These are phyloP conservation scores for Caloenas nicobarica DNA, from an alignment of 2,113 vertebrate genomes.

Conservation along the genomic window DNA sequence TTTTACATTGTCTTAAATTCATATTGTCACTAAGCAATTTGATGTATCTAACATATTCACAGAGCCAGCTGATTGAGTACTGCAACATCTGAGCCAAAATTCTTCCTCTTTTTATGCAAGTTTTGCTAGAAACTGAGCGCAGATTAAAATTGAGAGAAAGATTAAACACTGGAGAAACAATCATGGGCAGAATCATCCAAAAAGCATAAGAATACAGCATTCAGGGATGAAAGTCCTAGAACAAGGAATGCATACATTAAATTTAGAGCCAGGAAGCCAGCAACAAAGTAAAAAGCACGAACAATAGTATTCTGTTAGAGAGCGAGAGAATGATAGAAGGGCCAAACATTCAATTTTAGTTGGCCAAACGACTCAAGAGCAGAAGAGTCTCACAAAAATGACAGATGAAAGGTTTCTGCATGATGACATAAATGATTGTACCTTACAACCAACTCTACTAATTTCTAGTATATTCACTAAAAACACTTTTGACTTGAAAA, in stretches of 20 bases:
- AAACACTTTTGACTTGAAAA: neutral
- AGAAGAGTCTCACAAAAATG: neutral
- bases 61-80: neutral
- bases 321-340: neutral
- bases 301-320: neutral
- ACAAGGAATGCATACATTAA: neutral
- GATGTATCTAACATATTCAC: neutral
- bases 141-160: neutral
- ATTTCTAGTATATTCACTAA: neutral
- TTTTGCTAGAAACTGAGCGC: neutral
- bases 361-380: neutral
- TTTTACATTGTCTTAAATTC: neutral
- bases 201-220: neutral
- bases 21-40: neutral
- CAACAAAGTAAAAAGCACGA: neutral
- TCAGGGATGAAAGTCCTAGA: neutral
- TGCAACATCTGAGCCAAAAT: rapidly evolving
- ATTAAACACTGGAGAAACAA: neutral
- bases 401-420: neutral
- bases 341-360: neutral
- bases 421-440: neutral
- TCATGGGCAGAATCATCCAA: neutral
- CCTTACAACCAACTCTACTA: neutral
- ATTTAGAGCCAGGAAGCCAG: neutral
- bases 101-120: neutral